Base-by-base conservation (phyloP, 2,888 invertebrate genomes). In the Yponomeuta malinellus region DNA sequence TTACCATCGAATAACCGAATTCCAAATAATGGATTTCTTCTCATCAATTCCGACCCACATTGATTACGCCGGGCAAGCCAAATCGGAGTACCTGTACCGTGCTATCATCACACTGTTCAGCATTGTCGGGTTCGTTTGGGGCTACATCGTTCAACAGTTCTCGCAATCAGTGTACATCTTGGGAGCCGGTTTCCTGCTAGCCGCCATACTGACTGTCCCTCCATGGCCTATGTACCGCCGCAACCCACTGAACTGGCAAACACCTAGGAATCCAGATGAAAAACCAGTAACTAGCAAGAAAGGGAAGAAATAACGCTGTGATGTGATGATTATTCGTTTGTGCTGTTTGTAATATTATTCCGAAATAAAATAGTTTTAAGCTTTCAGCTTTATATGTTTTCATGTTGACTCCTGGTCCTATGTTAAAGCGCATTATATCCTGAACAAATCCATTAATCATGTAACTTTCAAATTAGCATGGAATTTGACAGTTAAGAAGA, bases 151-250 rank as follows among this genome's bases (percentile, higher is more conserved):
- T 75, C 98, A 98, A 84, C 98, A 98, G 84, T 98, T 98, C 84
- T 98, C 98, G 0, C 97, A 98, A 84, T 98, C 98, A 1, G 97
- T 98, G 48, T 98, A 97, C 80, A 97, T 98, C 80, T 92, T 98
- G 69, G 97, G 97, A 52, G 98, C 97, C 78, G 98, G 98, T 74
- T 98, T 98, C 81, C 92, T 96, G 1, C 89, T 98, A 74, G 97
- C 98, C 67, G 95, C 97, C 64, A 88, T 98, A 80, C 85, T 98
- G 67, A 97, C 98, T 0, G 95, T 98, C 78, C 98, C 98, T 43
- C 98, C 98, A n/a, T 98, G 98, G 98, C 97, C 98, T 0, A 96
- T 98, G 94, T 98, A 97, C 81, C 94, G 98, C 74, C 94, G 95
- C 74, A 97, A 97, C 81, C 95, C 98, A 2, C 89, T 98, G 6